Percentiles rank a stretch among this genome's conserved stretches.
Conservation (phyloP, 1,140 invertebrate species). For the Atta colombica region DNA sequence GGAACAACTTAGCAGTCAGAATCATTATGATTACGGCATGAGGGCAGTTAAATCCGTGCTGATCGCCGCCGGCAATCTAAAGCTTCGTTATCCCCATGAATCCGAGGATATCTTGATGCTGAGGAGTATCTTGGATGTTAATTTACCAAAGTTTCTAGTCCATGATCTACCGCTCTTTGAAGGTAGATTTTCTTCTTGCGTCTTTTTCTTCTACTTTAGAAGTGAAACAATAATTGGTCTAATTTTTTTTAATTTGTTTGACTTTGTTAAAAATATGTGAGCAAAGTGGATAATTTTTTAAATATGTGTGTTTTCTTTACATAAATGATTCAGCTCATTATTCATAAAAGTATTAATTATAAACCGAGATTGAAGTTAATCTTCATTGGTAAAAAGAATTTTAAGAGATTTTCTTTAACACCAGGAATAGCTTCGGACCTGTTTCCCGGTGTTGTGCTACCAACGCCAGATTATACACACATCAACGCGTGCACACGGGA, state of each 20-base stretch:
- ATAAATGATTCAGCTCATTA: too few relatives aligned
- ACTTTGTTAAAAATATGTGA: neutral
- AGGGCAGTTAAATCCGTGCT: constrained; percentile 95
- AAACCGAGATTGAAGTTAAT: too few relatives aligned
- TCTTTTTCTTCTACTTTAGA: neutral
- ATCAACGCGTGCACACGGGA: constrained; percentile 87
- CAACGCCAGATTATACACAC: constrained; percentile 90
- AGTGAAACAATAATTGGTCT: neutral
- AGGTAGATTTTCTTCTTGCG: constrained; percentile 73
- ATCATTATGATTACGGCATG: constrained; percentile 98
- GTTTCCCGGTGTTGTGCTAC: constrained; percentile 94
- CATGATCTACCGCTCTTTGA: constrained; percentile 95
- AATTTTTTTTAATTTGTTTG: neutral
- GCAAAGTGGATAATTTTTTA: too few relatives aligned
- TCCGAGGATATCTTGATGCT: constrained; percentile 93
- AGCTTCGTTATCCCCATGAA: constrained; percentile 95
- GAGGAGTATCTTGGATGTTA: constrained; percentile 97
- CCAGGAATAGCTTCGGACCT: constrained; percentile 94
- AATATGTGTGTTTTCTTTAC: too few relatives aligned
- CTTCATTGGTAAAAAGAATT: too few relatives aligned
- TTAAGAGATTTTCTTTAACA: constrained; percentile 4
- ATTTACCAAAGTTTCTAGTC: constrained; percentile 96
- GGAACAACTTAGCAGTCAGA: constrained; percentile 97
- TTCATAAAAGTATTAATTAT: too few relatives aligned
- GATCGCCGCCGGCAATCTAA: constrained; percentile 95